Evolutionary conservation across 2,888 invertebrate genomes (phyloP).

Genomic region (Standfussiana lucernea): DNA sequence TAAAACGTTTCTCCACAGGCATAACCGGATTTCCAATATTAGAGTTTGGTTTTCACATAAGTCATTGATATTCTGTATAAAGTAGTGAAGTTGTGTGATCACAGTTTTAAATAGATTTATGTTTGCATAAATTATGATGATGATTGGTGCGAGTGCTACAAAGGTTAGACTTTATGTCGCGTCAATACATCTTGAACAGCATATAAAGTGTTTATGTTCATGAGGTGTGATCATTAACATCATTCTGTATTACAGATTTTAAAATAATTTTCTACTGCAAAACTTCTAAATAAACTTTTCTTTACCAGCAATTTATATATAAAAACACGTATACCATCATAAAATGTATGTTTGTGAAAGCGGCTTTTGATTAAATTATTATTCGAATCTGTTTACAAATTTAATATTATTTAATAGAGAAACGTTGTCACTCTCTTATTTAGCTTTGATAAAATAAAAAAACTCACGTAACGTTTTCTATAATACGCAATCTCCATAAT

Average conservation of each 20-base stretch:
- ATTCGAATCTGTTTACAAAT: constrained; percentile 18
- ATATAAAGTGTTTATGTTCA: constrained; percentile 32
- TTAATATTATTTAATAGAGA: constrained; percentile 24
- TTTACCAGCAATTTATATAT: constrained; percentile 4
- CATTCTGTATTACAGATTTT: background rate
- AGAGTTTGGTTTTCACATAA: constrained; percentile 43
- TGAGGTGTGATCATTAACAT: constrained; percentile 26
- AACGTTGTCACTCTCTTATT: constrained; percentile 9
- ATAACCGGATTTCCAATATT: constrained; percentile 32
- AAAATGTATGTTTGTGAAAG: constrained; percentile 34
- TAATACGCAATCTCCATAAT: constrained; percentile 32
- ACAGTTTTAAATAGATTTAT: constrained; percentile 44
- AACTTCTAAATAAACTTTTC: background rate
- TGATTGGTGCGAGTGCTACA: constrained; percentile 28
- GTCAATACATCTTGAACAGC: constrained; percentile 23
- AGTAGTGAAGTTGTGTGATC: constrained; percentile 24
- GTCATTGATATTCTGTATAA: constrained; percentile 14
- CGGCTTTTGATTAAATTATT: constrained; percentile 9
- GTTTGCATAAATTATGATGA: constrained; percentile 30
- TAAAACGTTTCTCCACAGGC: constrained; percentile 4
- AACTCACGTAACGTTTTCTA: constrained; percentile 24
- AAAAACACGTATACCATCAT: constrained; percentile 6
- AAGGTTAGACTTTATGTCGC: constrained; percentile 30
- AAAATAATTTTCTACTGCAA: background rate
- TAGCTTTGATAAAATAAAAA: constrained; percentile 33